Base-by-base conservation (phyloP, 1,140 invertebrate species). In the Euwallacea similis region DNA sequence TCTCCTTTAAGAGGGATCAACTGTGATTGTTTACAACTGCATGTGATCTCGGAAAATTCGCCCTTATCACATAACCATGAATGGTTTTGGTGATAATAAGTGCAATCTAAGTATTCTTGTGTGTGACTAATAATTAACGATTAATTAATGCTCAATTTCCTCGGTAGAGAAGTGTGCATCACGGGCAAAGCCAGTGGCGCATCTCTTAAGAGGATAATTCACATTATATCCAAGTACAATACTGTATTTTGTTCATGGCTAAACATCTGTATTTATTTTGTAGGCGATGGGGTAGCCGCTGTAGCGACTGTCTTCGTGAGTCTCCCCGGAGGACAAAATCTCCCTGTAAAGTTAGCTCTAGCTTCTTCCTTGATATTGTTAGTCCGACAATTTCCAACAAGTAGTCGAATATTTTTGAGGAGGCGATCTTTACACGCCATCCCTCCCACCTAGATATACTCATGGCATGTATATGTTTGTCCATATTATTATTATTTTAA, bases 221-320 rank as follows among this genome's bases (percentile, higher is more conserved):
- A 2, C 2, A 66, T 60, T 33, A 33, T 33, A 33, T 33, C 1
- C 21, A 1, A 33, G 21, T 33, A 33, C 1, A 4, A 33, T 33
- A 33, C 21, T 1, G 21, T 64, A 42, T 69, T 42, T 44, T 10
- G 66, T 44, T 33, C 10, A 47, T 7, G 3, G n/a, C 15, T 60
- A 63, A 60, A 33, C 21, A 33, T 33, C 21, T 33, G 1, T 33
- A 58, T 55, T 69, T 67, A 68, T 47, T 64, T 77, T 76, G 47
- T 60, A 81, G 87, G 88, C 56, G 94, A 97, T 83, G 91, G 91
- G 7, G 84, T 93, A 10, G 94, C 95, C 0, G 95, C 93, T 2
- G 92, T 98, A 10, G 91, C 91, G 10, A 96, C 96, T 0, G 90
- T 97, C 43, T 89, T 98, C 73, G 89, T 98, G 53, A 90, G 90